A percentile compares a stretch with the other conserved stretches of the same genome.
Conservation (phyloP, 2,113 vertebrate genomes). For the Pipa parva region DNA sequence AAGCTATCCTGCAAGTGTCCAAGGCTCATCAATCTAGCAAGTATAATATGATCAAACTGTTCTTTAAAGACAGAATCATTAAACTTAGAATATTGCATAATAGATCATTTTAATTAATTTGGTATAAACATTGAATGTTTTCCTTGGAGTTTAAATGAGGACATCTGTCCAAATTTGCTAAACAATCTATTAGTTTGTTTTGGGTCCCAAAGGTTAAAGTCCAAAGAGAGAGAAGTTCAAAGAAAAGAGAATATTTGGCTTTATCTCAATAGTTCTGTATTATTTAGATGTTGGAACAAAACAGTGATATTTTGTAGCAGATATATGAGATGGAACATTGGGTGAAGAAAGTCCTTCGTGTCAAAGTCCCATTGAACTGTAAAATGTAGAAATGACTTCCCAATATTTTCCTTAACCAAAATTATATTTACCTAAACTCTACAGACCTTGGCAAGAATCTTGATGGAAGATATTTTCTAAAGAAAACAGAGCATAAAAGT, state of each 20-base stretch:
- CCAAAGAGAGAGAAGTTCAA: slow-evolving; percentile 4
- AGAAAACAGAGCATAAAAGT: too few species aligned
- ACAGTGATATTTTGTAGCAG: background rate
- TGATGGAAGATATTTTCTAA: too few species aligned
- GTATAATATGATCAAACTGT: background rate
- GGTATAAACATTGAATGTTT: slow-evolving; percentile 10
- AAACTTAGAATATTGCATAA: background rate
- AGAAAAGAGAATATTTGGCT: slow-evolving; percentile 16
- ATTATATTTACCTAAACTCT: too few species aligned
- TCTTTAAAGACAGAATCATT: background rate
- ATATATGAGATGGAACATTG: too few species aligned
- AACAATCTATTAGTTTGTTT: slow-evolving; percentile 7
- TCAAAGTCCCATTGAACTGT: too few species aligned
- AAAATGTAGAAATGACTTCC: too few species aligned
- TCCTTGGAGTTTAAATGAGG: slow-evolving; percentile 8
- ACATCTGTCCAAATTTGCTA: slow-evolving; percentile 5
- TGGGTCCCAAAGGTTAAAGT: slow-evolving; percentile 12
- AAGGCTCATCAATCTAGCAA: too few species aligned
- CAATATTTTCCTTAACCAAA: too few species aligned
- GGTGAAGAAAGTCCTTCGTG: too few species aligned
- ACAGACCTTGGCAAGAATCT: too few species aligned
- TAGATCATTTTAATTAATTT: slow-evolving; percentile 10
- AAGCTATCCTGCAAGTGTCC: too few species aligned
- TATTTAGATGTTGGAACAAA: background rate
- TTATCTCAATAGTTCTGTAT: background rate